These are phyloP conservation scores for Rhynchomys soricoides DNA, from an alignment of 2,113 vertebrate genomes.

Conservation along the genomic window DNA sequence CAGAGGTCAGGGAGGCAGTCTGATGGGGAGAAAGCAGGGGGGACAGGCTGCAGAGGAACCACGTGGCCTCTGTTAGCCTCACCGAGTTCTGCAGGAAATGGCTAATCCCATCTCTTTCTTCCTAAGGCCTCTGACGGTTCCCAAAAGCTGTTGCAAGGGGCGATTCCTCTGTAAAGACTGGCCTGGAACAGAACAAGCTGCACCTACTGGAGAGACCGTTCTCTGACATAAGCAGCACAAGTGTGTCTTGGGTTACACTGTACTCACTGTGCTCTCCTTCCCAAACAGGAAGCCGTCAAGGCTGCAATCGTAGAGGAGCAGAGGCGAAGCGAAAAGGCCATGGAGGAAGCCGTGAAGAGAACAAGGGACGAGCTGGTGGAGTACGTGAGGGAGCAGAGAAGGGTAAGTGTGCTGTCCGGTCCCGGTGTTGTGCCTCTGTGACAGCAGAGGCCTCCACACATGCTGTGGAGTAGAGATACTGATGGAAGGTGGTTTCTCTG, in stretches of 20 bases:
- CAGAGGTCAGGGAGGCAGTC: conserved; percentile 68
- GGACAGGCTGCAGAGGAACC: conserved; percentile 40
- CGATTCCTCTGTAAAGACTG: not conserved
- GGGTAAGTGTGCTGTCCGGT: conserved; percentile 81
- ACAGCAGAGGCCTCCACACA: not conserved
- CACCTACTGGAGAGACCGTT: not conserved
- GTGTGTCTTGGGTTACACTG: not conserved
- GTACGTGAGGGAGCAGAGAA: conserved; percentile 88
- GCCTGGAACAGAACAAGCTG: not conserved
- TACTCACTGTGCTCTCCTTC: not conserved
- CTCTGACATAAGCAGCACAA: not conserved
- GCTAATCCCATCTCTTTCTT: conserved; percentile 43
- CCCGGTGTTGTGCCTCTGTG: not conserved
- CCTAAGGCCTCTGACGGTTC: not conserved
- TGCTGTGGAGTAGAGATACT: no score
- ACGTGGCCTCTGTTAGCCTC: conserved; percentile 28
- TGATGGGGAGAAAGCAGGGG: not conserved
- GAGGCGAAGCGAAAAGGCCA: conserved; percentile 83
- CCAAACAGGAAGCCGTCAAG: conserved; percentile 85
- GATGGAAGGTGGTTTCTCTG: not conserved
- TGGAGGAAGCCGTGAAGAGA: conserved; percentile 85
- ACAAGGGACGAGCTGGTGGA: conserved; percentile 87
- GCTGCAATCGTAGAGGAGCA: conserved; percentile 86
- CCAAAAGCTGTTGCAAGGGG: not conserved
- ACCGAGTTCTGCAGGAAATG: not conserved